Conservation (phyloP, 2,888 invertebrate species). For the Brenthis hecate region DNA sequence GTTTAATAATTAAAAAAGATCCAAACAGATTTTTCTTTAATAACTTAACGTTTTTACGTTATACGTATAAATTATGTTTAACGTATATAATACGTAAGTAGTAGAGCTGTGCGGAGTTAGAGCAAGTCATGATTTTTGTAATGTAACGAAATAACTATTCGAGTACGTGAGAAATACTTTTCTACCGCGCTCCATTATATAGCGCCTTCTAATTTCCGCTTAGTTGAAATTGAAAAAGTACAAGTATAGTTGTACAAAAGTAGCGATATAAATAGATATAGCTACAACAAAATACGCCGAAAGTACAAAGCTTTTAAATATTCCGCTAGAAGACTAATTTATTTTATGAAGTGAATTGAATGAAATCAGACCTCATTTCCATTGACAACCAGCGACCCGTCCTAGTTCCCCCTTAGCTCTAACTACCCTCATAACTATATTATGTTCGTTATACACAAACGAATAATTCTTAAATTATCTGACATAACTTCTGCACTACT, state of each 20-base stretch:
- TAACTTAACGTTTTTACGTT: no score
- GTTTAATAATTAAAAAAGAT: not conserved
- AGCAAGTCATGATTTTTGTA: not conserved
- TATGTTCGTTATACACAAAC: no score
- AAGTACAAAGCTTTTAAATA: not conserved
- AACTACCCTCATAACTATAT: no score
- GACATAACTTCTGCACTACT: no score
- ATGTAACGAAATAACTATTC: not conserved
- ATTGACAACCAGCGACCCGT: no score
- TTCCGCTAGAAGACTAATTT: not conserved
- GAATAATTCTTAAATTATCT: no score
- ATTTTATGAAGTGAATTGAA: no score
- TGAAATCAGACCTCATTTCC: no score
- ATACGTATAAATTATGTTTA: no score
- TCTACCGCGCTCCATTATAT: conserved; percentile 12
- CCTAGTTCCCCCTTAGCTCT: no score
- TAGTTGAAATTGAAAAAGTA: conserved; percentile 23
- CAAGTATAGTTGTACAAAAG: not conserved
- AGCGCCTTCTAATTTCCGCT: conserved; percentile 22
- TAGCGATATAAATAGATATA: conserved; percentile 1
- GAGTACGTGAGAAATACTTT: conserved; percentile 14
- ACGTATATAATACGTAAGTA: not conserved
- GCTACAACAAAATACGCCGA: not conserved
- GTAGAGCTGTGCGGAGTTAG: not conserved
- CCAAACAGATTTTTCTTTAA: no score